A percentile compares a stretch with the other conserved stretches of the same genome.
Conservation (phyloP, 2,113 vertebrate genomes). For the Leucopsar rothschildi region DNA sequence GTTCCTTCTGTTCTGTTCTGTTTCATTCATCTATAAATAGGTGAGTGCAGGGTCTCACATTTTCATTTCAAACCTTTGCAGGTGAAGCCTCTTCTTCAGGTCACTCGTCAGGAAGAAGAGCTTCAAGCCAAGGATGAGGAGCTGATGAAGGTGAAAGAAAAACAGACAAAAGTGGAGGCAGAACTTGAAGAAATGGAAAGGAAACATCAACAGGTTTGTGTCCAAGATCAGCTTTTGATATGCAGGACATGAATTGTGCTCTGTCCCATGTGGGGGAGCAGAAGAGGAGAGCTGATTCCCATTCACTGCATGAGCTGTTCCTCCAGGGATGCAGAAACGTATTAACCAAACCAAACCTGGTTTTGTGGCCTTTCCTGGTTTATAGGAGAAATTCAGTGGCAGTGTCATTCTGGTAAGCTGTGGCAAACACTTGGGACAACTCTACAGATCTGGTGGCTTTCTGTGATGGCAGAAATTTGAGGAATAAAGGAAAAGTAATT, state of each 20-base stretch:
- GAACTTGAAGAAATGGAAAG: conserved; percentile 95
- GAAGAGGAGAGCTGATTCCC: too few species aligned
- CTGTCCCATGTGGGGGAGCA: not conserved
- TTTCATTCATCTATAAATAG: not conserved
- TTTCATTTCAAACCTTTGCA: conserved; percentile 21
- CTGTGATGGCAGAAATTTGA: not conserved
- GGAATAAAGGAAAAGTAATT: not conserved
- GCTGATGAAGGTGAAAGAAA: conserved; percentile 94
- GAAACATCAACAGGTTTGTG: conserved; percentile 93
- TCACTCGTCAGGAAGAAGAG: conserved; percentile 96
- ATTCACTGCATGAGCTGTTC: not conserved
- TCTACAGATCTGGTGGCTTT: not conserved
- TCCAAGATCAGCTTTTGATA: not conserved
- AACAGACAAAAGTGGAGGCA: conserved; percentile 90
- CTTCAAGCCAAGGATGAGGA: conserved; percentile 97
- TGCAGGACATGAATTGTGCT: not conserved
- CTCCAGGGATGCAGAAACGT: not conserved
- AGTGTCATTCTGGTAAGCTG: not conserved
- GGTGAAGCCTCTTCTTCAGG: conserved; percentile 98
- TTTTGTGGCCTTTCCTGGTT: not conserved
- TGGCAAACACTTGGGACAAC: not conserved
- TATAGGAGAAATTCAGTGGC: not conserved
- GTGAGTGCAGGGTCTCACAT: not conserved
- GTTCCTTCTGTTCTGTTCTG: conserved; percentile 22
- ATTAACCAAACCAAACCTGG: not conserved